These are phyloP conservation scores for Ceratina australensis DNA, from an alignment of 1,140 invertebrate species.

Conservation along the genomic window DNA sequence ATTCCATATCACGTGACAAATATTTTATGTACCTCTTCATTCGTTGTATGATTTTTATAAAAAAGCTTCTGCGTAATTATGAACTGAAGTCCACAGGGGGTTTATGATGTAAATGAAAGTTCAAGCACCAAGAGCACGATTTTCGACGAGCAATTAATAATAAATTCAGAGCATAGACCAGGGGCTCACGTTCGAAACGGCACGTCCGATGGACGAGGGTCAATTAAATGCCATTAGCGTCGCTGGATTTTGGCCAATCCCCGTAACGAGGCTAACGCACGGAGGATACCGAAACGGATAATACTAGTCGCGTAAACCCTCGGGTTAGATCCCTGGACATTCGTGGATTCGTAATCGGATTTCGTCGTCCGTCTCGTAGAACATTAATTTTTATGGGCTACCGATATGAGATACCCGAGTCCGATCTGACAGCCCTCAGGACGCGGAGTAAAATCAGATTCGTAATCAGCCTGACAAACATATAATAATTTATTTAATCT, in stretches of 20 bases:
- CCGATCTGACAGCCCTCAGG: too few relatives aligned
- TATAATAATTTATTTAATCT: too few relatives aligned
- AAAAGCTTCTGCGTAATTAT: too few relatives aligned
- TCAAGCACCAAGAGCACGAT: background rate
- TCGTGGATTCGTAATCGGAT: conserved; percentile 52
- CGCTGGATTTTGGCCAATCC: conserved; percentile 59
- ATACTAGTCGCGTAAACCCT: conserved; percentile 33
- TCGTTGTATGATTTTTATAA: too few relatives aligned
- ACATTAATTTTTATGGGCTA: conserved; percentile 48
- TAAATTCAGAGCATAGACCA: background rate
- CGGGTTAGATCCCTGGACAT: conserved; percentile 15
- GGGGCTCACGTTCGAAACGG: conserved; percentile 33
- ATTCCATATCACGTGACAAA: too few relatives aligned
- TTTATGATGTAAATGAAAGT: background rate
- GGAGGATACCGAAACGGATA: conserved; percentile 46
- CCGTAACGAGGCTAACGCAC: conserved; percentile 53
- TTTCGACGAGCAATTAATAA: background rate
- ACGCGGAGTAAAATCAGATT: too few relatives aligned
- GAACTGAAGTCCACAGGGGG: background rate
- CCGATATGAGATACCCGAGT: conserved; percentile 11
- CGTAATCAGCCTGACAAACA: too few relatives aligned
- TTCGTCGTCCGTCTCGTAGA: conserved; percentile 31
- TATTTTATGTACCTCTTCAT: too few relatives aligned
- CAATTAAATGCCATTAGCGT: conserved; percentile 66
- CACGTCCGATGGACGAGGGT: conserved; percentile 61